phyloP scores from a whole-genome alignment of 2,797 vertebrate species.

The Austrolebias charrua region DNA sequence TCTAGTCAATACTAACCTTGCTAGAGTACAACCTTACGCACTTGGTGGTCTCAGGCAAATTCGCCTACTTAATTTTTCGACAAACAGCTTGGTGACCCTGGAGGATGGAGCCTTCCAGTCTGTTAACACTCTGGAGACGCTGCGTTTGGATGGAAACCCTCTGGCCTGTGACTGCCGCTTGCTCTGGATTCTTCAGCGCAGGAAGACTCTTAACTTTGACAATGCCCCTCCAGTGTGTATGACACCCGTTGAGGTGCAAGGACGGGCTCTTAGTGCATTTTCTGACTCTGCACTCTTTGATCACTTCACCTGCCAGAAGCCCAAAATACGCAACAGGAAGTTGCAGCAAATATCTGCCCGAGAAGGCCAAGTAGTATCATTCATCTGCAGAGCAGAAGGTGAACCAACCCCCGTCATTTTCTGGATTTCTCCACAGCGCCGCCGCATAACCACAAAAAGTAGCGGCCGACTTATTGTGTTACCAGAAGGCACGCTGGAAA shows the following conservation, averaged over 20 bases:
- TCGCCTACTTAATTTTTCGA: constrained; percentile 92
- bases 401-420: constrained; percentile 89
- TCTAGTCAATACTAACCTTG: constrained; percentile 87
- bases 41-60: constrained; percentile 92
- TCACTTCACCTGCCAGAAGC: constrained; percentile 95
- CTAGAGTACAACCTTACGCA: constrained; percentile 87
- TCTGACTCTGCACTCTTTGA: constrained; percentile 94
- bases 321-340: constrained; percentile 92
- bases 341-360: constrained; percentile 87
- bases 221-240: constrained; percentile 88
- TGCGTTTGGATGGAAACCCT: constrained; percentile 93
- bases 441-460: constrained; percentile 87
- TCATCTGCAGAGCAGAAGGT: constrained; percentile 91
- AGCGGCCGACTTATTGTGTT: constrained; percentile 85
- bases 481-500: constrained; percentile 90
- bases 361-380: constrained; percentile 89
- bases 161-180: constrained; percentile 95
- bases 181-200: constrained; percentile 94
- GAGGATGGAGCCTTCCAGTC: constrained; percentile 95
- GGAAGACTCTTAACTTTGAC: constrained; percentile 94
- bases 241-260: constrained; percentile 87
- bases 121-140: constrained; percentile 89
- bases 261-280: constrained; percentile 86
- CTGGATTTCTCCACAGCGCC: constrained; percentile 95
- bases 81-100: constrained; percentile 88